Base-by-base conservation (phyloP, 2,113 vertebrate genomes). In the Sturnus vulgaris region DNA sequence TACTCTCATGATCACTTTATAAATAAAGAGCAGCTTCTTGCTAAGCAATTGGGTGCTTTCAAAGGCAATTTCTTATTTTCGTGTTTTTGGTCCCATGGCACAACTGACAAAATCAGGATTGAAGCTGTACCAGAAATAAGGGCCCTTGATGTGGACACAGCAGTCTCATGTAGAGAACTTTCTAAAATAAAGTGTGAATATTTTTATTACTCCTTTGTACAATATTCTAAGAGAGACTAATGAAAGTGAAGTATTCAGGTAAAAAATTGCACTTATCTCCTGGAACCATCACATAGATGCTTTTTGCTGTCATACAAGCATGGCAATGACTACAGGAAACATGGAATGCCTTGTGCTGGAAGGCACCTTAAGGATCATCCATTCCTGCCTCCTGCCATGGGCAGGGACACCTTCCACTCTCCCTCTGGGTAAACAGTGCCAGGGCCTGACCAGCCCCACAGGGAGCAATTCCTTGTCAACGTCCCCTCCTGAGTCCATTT, bases 131-230 rank as follows among this genome's bases (percentile, higher is more conserved):
- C 24, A 69, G 9, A 69, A 69, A 69, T 35, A 49, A 20, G n/a
- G 18, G 22, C n/a, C 18, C 65, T 98, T 98, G 90, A 42, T 86
- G 92, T 97, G 93, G 95, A 93, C 83, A 96, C 90, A 88, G 80
- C 59, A 95, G 90, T 95, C 97, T 97, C 97, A 85, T 61, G 80
- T 97, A 93, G 91, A 96, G 90, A 97, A 97, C 97, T 98, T 98
- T 98, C 96, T 98, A 98, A 98, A 96, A 96, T 92, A 94, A 98
- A 97, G 97, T 97, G 97, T 98, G 98, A 98, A 98, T 98, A 98
- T 98, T 98, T 98, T 98, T 97, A 98, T 97, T 95, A 97, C 91
- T 96, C 97, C 98, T 98, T 98, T 98, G 97, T 98, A 98, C 97
- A 98, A 96, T 94, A 96, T 97, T 98, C 97, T 92, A 91, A 97